phyloP scores from a whole-genome alignment of 30 jellyfish, hydroid and myxozoan species.

The Aurelia sp. region DNA sequence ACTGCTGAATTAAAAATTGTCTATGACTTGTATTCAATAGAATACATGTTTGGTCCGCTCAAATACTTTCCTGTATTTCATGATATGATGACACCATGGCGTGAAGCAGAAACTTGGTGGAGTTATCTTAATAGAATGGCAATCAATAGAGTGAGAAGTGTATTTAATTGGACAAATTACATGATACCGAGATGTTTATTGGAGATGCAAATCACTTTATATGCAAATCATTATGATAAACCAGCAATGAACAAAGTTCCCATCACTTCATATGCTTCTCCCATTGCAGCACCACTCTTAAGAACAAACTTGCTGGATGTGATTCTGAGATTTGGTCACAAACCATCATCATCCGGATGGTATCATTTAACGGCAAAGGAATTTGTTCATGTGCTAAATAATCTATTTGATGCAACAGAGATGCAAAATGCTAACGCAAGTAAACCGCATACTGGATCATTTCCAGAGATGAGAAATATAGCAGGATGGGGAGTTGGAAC shows the following conservation, averaged over 20 bases:
- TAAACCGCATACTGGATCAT: no score
- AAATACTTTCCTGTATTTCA: background rate
- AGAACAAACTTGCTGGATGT: background rate
- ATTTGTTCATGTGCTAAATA: background rate
- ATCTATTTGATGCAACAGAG: no score
- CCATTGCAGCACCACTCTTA: background rate
- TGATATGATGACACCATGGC: no score
- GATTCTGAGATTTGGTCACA: background rate
- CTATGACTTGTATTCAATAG: background rate
- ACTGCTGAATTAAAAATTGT: no score
- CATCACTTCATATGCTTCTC: background rate
- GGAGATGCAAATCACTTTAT: no score
- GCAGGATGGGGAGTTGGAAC: no score
- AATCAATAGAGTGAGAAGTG: background rate
- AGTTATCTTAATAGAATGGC: no score
- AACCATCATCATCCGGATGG: background rate
- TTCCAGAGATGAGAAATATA: no score
- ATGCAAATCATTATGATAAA: no score
- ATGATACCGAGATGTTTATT: no score
- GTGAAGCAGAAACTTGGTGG: background rate
- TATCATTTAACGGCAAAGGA: background rate
- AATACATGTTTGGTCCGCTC: background rate
- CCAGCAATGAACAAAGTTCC: background rate
- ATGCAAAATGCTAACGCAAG: no score
- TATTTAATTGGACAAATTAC: no score